phyloP scores from a whole-genome alignment of 2,888 invertebrate species.

The Drosophila greeni region DNA sequence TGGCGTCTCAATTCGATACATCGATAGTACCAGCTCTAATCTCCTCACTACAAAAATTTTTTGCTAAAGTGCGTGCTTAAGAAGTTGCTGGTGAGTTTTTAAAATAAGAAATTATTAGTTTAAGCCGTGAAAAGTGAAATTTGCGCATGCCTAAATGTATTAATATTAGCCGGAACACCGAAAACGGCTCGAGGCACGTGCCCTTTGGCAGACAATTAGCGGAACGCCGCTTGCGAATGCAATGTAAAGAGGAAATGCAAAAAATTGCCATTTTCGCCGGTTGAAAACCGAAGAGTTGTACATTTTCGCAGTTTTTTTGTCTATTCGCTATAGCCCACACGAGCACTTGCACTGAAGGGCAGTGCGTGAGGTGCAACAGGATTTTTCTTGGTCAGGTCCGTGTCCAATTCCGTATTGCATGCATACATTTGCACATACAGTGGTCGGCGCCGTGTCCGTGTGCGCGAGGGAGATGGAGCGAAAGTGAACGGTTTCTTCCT shows the following conservation, averaged over 20 bases:
- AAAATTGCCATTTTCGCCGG: background rate
- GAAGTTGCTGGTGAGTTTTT: background rate
- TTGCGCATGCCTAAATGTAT: background rate
- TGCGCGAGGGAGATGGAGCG: background rate
- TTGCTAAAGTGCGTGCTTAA: no score
- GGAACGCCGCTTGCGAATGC: slow-evolving; percentile 6
- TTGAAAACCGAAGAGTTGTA: background rate
- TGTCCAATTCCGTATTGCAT: background rate
- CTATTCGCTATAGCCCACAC: background rate
- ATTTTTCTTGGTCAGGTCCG: background rate
- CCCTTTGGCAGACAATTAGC: background rate
- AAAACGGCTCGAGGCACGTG: rapidly evolving
- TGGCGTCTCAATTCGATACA: no score
- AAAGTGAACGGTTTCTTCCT: background rate
- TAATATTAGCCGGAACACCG: no score
- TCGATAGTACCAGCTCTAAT: no score
- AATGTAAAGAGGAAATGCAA: background rate
- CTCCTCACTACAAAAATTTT: background rate
- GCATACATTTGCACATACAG: background rate
- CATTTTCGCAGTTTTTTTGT: background rate
- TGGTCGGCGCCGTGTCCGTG: background rate
- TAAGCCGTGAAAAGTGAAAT: background rate
- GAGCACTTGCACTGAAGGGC: no score
- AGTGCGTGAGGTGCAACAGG: background rate
- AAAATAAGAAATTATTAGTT: background rate